Percentiles rank a stretch among this genome's conserved stretches.
Conservation (phyloP, 2,888 invertebrate species). For the Noctua janthe region DNA sequence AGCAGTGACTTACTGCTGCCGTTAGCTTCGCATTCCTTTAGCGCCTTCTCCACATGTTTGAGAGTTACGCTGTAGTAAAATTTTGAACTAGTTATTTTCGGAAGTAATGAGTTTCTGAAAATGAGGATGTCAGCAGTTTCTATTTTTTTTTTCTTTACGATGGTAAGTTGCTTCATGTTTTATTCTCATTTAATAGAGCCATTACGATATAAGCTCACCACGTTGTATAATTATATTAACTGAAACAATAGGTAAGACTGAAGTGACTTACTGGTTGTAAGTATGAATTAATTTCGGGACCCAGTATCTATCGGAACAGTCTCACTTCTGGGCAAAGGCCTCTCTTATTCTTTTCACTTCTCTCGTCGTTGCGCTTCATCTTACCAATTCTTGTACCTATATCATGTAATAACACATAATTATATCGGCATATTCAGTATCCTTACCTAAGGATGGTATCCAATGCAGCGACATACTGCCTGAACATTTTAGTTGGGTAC, state of each 20-base stretch:
- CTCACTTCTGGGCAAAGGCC: neutral
- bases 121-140: neutral
- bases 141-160: neutral
- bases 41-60: constrained; percentile 91
- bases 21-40: constrained; percentile 81
- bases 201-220: neutral
- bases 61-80: constrained; percentile 90
- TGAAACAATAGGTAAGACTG: neutral
- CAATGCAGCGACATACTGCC: constrained; percentile 91
- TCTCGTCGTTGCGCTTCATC: too few relatives aligned
- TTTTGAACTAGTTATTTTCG: neutral
- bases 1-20: constrained; percentile 90
- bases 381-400: neutral
- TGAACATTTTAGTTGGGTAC: constrained; percentile 91
- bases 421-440: neutral
- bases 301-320: neutral
- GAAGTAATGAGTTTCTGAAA: neutral
- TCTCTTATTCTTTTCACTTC: neutral
- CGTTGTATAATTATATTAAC: neutral
- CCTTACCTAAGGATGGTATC: constrained; percentile 92
- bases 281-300: neutral
- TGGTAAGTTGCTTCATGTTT: neutral
- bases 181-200: neutral
- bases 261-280: neutral
- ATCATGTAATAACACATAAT: neutral